Evolutionary conservation across 2,888 invertebrate species (phyloP), one percentile per base, ranked within the genome.

Genomic region (Tetranychus piercei): DNA sequence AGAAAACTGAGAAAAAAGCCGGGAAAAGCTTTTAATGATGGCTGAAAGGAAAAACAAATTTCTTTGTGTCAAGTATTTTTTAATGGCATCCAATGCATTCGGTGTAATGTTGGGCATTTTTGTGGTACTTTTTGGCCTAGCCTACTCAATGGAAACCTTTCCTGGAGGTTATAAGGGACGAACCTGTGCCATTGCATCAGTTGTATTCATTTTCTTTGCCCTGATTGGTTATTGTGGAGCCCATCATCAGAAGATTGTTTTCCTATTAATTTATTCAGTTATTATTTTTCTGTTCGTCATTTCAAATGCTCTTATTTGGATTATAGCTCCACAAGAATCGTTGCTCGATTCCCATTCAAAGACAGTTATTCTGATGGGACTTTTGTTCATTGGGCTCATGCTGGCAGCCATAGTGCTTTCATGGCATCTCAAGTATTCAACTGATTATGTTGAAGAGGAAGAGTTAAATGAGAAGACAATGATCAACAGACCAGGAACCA

Each of bases 161-260:
- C 75, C 75, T 18, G 70, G 76, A 1, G 76, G 76, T 20, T 77
- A 75, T 34, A 77, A 75, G 9, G 77, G 77, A 18, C 70, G 74
- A 15, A 72, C 77, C 20, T 76, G 74, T 75, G 77, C 77, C 20
- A 73, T 76, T 18, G 73, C 71, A 23, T 77, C 77, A n/a, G 44
- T 74, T 18, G 77, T 77, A 44, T 77, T 71, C 44, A 71, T 44
- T n/a, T 71, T 44, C 44, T 71, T 71, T 2, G 43, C 44, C 9
- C 71, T 74, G 7, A 74, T 77, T 44, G 77, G 77, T 44, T 77
- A 77, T 44, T 77, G 76, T 70, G 76, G 77, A 22, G 77, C 77
- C 9, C 77, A 77, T 22, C 76, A 76, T 70, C 77, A 77, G 34
- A 76, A 76, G 66, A 34, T 74, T 22, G 74, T 71, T 65, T 77